Evolutionary conservation across 2,797 vertebrate genomes (phyloP).

Genomic region (Phaenicophaeus curvirostris): DNA sequence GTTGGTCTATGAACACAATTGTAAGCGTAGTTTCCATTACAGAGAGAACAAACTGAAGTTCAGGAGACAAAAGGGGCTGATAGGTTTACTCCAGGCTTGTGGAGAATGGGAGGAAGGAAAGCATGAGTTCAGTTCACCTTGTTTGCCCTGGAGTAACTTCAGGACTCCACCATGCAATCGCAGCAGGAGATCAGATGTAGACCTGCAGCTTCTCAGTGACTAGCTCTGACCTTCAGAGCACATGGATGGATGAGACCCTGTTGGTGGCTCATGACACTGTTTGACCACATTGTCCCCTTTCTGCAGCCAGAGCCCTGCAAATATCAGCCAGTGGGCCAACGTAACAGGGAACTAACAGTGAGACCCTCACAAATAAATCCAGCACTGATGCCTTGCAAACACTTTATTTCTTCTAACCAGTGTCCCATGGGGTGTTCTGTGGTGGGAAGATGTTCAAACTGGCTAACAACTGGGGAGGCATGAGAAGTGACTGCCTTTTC

Average conservation of each 20-base stretch:
- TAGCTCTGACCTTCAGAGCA: background rate
- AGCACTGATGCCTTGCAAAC: background rate
- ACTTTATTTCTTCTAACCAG: background rate
- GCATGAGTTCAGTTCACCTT: background rate
- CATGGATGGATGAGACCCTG: background rate
- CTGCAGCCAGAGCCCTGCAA: background rate
- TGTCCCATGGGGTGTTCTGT: background rate
- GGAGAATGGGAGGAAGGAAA: background rate
- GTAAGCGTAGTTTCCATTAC: background rate
- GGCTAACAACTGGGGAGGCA: background rate
- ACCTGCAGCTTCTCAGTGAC: background rate
- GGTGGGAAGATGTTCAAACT: background rate
- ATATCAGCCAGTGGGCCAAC: background rate
- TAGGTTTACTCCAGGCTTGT: background rate
- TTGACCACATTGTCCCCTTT: background rate
- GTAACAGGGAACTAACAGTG: background rate
- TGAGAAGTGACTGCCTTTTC: conserved; percentile 1
- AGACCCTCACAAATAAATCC: background rate
- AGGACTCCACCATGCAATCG: background rate
- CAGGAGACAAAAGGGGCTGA: background rate
- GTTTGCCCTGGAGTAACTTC: background rate
- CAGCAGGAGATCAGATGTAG: background rate
- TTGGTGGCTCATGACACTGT: background rate
- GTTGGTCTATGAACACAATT: rapidly evolving
- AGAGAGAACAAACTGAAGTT: background rate